Evolutionary conservation across 1,140 invertebrate species (phyloP), one percentile per base, ranked within the genome.

Genomic region (Lordiphosa clarofinis): DNA sequence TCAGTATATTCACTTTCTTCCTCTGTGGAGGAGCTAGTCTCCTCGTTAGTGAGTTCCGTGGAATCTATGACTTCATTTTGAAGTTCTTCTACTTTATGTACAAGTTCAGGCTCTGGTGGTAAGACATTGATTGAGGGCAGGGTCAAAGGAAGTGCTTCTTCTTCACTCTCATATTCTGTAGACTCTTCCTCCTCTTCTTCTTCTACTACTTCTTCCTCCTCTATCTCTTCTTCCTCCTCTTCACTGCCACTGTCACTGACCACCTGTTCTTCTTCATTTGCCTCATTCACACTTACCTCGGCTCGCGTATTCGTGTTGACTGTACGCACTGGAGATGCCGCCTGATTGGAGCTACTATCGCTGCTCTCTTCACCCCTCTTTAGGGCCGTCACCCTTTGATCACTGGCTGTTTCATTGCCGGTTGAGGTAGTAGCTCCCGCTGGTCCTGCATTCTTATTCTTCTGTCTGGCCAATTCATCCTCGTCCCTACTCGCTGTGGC

Each of bases 381-480:
- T 5, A 91, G 71, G 11, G 89, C 89, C 7, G 89, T 72, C 38
- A 91, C 90, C 33, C 90, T 76, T 35, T 89, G 66, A 39, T 79
- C 76, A 37, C 55, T 53, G 43, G 56, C 81, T 1, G 64, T 42
- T 5, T 84, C 78, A 19, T 43, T 53, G 21, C 35, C 52, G 61
- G 62, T 46, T 62, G 69, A 31, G 4, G 55, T 40, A 9, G 59
- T 40, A 0, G 56, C 49, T 44, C 42, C 43, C 7, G 54, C 48
- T 24, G 61, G 66, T 4, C 88, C 60, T 7, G 92, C 91, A 37
- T 91, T 93, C 90, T 97, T 97, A 81, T 95, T 94, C 89, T 97
- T 97, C 65, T 97, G 95, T 76, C 94, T 94, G 6, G 94, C 91
- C 64, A 97, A 96, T 89, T 97, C 96, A 88, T 97, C 96, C 78